Evolutionary conservation across 2,888 invertebrate species (phyloP), one percentile per base, ranked within the genome.

Genomic region (Leptopterna dolabrata): DNA sequence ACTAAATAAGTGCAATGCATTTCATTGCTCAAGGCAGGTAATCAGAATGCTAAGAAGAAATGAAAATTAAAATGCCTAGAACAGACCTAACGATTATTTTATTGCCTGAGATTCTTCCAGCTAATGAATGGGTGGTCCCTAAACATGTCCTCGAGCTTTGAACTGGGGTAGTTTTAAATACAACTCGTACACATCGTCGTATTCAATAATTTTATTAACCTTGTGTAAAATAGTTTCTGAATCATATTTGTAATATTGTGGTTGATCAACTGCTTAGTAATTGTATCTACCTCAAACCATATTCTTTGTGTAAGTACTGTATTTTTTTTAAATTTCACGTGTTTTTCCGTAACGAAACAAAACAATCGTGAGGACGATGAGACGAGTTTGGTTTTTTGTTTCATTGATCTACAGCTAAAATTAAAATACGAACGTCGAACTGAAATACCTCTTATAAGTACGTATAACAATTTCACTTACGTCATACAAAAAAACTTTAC

Each of bases 171-270:
- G 36, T 4, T 36, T 36, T 36, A 73, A 73, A 73, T 36, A 30
- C 30, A 1, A 36, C 73, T 19, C n/a, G n/a, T n/a, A n/a, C n/a
- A 73, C 41, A 9, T 1, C 7, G 41, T 81, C 71, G 81, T 87
- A 87, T 87, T 81, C 87, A 87, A 87, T 87, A 87, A 87, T 87
- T 87, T 87, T 87, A 87, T 87, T 87, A 87, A 87, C 87, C 87
- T 87, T 87, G 87, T 87, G 87, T 87, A 87, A 87, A 87, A 87
- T 87, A 87, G 87, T 87, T 81, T 87, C 81, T 87, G 81, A 87
- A 87, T 86, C 78, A 86, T 86, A 86, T 86, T 86, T 63, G 78
- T 86, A 63, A 78, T 86, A 78, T 86, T 86, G 86, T 86, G 86
- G 86, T 86, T 86, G 86, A 78, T 78, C 86, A 86, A 86, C 86